Evolutionary conservation across 2,797 vertebrate genomes (phyloP).

Genomic region (Buphagus erythrorhynchus): DNA sequence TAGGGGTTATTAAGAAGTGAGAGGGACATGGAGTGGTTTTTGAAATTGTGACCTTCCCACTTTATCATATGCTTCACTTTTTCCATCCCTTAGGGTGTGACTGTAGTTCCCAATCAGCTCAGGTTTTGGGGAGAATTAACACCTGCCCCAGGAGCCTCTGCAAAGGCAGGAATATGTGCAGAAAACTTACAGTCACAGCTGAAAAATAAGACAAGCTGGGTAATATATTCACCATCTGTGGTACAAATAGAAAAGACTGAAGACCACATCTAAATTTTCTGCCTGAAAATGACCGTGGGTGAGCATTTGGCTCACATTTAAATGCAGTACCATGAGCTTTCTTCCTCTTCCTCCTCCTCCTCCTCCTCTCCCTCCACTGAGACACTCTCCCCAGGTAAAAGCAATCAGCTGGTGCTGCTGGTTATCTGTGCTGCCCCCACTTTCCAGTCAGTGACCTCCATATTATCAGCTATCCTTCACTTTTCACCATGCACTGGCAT

Average conservation of each 20-base stretch:
- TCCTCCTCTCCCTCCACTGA: not conserved
- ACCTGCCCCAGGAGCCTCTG: not conserved
- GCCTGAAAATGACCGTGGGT: not conserved
- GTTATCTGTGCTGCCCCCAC: not conserved
- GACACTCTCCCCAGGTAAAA: not conserved
- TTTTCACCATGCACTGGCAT: fast-evolving
- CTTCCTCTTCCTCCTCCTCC: not conserved
- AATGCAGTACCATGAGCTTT: not conserved
- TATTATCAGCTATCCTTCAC: not conserved
- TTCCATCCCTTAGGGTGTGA: not conserved
- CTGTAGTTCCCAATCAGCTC: not conserved
- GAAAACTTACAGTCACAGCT: not conserved
- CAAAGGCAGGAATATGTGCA: not conserved
- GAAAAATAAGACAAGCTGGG: not conserved
- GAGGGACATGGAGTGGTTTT: not conserved
- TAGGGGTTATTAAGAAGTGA: not conserved
- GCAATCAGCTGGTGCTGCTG: not conserved
- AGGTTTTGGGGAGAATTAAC: not conserved
- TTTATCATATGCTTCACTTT: not conserved
- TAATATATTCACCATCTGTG: not conserved
- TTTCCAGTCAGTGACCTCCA: not conserved
- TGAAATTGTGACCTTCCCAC: not conserved
- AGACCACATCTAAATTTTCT: slow-evolving; percentile 16
- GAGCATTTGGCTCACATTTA: not conserved
- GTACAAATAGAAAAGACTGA: slow-evolving; percentile 6